Evolutionary conservation across 2,797 vertebrate genomes (phyloP).

Genomic region (Thripadectes ignobilis): DNA sequence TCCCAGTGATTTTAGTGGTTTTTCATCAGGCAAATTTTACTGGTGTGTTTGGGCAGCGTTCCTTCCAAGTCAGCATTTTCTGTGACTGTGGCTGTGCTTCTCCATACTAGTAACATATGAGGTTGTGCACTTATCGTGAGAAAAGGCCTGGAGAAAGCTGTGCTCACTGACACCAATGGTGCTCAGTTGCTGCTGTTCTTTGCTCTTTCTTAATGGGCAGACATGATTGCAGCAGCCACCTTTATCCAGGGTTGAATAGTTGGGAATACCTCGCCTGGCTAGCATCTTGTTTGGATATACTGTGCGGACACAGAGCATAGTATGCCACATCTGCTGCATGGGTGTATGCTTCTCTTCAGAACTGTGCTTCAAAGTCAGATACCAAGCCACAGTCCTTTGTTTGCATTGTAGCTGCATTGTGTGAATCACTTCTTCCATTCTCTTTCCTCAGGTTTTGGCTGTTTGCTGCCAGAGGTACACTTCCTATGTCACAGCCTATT

Average conservation of each 20-base stretch:
- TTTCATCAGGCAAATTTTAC: not conserved
- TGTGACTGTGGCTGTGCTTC: not conserved
- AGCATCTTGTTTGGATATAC: not conserved
- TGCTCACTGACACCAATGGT: not conserved
- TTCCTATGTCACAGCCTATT: not conserved
- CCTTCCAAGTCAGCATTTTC: not conserved
- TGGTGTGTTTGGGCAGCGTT: not conserved
- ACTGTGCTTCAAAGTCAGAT: not conserved
- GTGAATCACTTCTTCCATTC: not conserved
- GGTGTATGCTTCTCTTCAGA: not conserved
- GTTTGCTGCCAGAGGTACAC: not conserved
- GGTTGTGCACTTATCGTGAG: not conserved
- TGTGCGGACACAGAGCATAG: not conserved
- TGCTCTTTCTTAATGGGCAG: not conserved
- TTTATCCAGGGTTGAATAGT: not conserved
- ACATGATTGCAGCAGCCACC: not conserved
- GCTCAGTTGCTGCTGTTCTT: not conserved
- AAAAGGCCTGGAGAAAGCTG: not conserved
- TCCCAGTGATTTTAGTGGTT: not conserved
- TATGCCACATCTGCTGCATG: not conserved
- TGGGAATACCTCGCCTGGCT: not conserved
- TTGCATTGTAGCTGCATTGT: accelerated
- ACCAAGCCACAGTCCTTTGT: not conserved
- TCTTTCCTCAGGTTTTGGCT: not conserved
- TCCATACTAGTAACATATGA: accelerated